These are phyloP conservation scores for Procavia capensis DNA, from an alignment of 2,113 vertebrate species.

Conservation along the genomic window DNA sequence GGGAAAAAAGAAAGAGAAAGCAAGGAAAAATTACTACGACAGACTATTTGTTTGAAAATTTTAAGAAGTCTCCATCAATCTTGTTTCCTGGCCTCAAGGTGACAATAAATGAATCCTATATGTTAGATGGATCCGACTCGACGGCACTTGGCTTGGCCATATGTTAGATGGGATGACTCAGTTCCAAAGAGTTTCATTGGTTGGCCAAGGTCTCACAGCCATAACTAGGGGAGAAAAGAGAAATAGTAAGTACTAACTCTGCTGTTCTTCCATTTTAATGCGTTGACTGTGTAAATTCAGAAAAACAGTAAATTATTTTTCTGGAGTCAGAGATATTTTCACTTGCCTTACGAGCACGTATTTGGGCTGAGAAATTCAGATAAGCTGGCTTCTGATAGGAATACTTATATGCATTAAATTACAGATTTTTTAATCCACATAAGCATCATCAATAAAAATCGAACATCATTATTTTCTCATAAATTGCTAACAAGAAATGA, in stretches of 20 bases:
- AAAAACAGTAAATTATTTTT: conserved; percentile 1
- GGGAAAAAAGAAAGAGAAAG: neutral
- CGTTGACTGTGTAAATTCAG: conserved; percentile 9
- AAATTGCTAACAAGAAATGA: neutral
- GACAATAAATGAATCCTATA: neutral
- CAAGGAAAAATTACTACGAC: neutral
- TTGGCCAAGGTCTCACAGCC: neutral
- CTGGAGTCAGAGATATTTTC: neutral
- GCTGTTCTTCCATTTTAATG: neutral
- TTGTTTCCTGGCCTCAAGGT: neutral
- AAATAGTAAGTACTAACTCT: neutral
- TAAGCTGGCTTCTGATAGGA: neutral
- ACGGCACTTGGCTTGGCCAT: too few species aligned
- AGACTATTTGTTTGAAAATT: conserved; percentile 29
- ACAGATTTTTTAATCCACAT: neutral
- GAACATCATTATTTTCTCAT: neutral
- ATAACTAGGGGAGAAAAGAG: neutral
- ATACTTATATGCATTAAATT: neutral
- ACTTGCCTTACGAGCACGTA: neutral
- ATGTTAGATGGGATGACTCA: neutral
- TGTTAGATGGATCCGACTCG: neutral
- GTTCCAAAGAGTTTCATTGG: neutral
- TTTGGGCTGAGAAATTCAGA: conserved; percentile 18
- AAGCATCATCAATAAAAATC: neutral
- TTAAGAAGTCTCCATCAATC: conserved; percentile 7